Evolutionary conservation across 2,113 vertebrate species (phyloP).

Genomic region (Serilophus lunatus): DNA sequence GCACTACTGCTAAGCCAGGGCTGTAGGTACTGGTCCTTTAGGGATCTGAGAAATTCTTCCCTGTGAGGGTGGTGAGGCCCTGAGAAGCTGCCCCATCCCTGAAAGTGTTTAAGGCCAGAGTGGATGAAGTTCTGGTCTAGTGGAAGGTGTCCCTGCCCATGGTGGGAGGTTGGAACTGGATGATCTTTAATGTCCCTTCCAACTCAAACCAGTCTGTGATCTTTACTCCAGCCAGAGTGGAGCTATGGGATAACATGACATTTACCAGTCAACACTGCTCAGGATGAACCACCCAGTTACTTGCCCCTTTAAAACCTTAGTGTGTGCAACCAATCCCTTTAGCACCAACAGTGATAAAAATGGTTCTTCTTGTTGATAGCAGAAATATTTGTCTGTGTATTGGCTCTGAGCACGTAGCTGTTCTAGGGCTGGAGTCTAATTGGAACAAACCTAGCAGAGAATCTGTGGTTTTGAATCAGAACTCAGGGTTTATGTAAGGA

Average conservation of each 20-base stretch:
- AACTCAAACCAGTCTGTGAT: not conserved
- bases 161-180: not conserved
- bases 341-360: not conserved
- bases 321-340: not conserved
- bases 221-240: not conserved
- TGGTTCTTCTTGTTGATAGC: not conserved
- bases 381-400: not conserved
- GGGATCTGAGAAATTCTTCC: not conserved
- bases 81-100: not conserved
- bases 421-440: not conserved
- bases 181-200: not conserved
- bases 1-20: not conserved
- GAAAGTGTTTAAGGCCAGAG: not conserved
- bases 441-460: not conserved
- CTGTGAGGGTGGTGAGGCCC: not conserved
- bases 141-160: not conserved
- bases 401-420: not conserved
- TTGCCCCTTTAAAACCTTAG: not conserved
- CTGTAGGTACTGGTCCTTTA: not conserved
- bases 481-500: not conserved
- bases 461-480: not conserved
- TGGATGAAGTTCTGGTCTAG: not conserved
- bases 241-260: not conserved
- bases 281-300: not conserved
- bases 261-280: not conserved